Evolutionary conservation across 2,888 invertebrate genomes (phyloP).

Genomic region (Hirtodrosophila confusa): DNA sequence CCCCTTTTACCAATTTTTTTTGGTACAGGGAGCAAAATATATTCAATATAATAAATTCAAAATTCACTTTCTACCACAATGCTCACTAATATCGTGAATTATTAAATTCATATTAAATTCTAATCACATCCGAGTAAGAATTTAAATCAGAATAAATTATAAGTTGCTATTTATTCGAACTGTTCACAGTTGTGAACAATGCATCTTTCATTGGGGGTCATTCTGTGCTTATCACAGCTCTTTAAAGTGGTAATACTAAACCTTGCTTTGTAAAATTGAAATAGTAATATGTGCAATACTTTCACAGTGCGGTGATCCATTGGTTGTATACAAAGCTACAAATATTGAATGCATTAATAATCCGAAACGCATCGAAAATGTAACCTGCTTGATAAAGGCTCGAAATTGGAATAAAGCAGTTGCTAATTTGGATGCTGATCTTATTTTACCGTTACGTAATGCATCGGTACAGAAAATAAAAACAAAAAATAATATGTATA

Average conservation of each 20-base stretch:
- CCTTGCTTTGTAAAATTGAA: no score
- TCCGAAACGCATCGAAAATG: constrained; percentile 19
- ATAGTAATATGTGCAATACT: neutral
- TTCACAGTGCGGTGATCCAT: constrained; percentile 20
- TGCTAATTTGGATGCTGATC: constrained; percentile 30
- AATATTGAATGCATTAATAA: constrained; percentile 30
- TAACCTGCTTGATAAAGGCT: constrained; percentile 37
- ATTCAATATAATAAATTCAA: no score
- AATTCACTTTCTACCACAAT: no score
- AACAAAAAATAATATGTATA: no score
- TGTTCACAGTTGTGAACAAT: neutral
- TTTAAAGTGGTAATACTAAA: constrained; percentile 8
- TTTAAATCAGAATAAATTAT: no score
- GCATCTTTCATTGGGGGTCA: neutral
- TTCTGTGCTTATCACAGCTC: neutral
- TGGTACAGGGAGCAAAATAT: no score
- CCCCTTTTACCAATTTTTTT: no score
- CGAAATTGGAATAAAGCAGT: constrained; percentile 48
- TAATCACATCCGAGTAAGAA: no score
- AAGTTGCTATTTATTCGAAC: no score
- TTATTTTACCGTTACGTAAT: constrained; percentile 22
- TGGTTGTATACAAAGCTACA: constrained; percentile 41
- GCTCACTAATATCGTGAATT: no score
- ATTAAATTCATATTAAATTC: no score
- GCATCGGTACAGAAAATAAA: constrained; percentile 12